Conservation (phyloP, 92 coral and sea anemone species). For the Zoanthus sociatus region DNA sequence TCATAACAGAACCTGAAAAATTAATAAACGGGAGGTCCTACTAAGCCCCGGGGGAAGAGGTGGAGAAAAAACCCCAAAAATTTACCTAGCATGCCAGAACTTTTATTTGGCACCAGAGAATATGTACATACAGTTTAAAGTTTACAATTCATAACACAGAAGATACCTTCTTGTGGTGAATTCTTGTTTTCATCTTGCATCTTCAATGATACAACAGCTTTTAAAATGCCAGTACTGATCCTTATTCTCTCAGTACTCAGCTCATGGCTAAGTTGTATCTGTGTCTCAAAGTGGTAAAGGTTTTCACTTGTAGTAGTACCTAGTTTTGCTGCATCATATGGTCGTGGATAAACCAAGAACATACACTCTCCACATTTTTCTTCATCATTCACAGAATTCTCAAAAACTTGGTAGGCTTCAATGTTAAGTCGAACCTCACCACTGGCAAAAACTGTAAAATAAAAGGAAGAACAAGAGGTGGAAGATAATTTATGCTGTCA, state of each 20-base stretch:
- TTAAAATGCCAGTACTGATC: conserved; percentile 22
- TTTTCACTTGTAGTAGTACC: background rate
- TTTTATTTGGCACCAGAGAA: too few relatives aligned
- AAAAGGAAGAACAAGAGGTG: background rate
- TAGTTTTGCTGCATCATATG: conserved; percentile 17
- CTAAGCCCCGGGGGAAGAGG: too few relatives aligned
- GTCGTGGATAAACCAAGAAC: conserved; percentile 34
- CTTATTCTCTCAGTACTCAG: conserved; percentile 21
- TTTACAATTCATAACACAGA: background rate
- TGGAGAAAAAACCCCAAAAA: too few relatives aligned
- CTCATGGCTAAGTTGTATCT: conserved; percentile 22
- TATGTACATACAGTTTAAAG: background rate
- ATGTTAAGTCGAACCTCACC: conserved; percentile 9
- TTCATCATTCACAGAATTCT: conserved; percentile 20
- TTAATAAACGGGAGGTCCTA: too few relatives aligned
- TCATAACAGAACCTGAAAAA: too few relatives aligned
- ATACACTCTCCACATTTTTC: conserved; percentile 16
- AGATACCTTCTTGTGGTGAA: conserved; percentile 11
- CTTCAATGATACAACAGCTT: conserved; percentile 23
- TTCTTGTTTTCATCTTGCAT: conserved; percentile 13
- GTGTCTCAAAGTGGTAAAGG: conserved; percentile 35
- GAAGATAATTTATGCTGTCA: background rate
- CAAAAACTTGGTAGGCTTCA: conserved; percentile 38
- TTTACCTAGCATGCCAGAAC: too few relatives aligned
- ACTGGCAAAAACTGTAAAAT: conserved; percentile 20